Evolutionary conservation across 2,888 invertebrate species (phyloP).

Genomic region (Yponomeuta sedellus): DNA sequence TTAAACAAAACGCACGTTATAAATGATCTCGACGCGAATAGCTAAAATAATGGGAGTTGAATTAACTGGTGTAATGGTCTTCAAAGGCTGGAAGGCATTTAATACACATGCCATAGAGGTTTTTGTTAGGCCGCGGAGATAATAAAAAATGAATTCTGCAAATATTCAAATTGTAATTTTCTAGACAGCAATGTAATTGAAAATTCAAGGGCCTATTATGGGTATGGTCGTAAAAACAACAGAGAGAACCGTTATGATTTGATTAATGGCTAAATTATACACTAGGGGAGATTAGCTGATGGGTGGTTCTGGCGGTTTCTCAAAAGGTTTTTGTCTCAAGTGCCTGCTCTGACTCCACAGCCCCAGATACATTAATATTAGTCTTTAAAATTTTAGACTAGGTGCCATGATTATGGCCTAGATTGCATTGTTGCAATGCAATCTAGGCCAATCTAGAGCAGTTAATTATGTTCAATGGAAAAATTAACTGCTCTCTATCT

Average conservation of each 20-base stretch:
- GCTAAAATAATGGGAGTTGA: not conserved
- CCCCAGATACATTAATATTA: no score
- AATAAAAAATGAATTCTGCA: conserved; percentile 9
- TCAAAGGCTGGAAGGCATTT: not conserved
- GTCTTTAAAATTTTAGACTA: no score
- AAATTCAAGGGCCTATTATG: conserved; percentile 16
- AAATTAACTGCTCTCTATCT: no score
- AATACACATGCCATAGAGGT: not conserved
- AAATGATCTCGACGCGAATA: conserved; percentile 5
- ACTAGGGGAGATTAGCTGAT: conserved; percentile 10
- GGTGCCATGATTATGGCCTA: no score
- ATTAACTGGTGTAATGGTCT: not conserved
- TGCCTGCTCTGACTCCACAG: not conserved
- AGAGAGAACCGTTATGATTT: conserved; percentile 21
- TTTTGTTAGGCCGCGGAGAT: not conserved
- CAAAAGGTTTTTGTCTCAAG: conserved; percentile 2
- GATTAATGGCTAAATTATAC: conserved; percentile 21
- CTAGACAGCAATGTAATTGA: conserved; percentile 13
- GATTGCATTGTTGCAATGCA: no score
- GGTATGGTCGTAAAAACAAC: conserved; percentile 15
- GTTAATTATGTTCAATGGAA: no score
- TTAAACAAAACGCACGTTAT: not conserved
- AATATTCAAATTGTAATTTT: conserved; percentile 14
- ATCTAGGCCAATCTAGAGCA: no score
- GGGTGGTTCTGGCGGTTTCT: conserved; percentile 10